A percentile compares a stretch with the other conserved stretches of the same genome.
phyloP scores from a whole-genome alignment of 2,888 invertebrate genomes.

The Drosophila demipolita region DNA sequence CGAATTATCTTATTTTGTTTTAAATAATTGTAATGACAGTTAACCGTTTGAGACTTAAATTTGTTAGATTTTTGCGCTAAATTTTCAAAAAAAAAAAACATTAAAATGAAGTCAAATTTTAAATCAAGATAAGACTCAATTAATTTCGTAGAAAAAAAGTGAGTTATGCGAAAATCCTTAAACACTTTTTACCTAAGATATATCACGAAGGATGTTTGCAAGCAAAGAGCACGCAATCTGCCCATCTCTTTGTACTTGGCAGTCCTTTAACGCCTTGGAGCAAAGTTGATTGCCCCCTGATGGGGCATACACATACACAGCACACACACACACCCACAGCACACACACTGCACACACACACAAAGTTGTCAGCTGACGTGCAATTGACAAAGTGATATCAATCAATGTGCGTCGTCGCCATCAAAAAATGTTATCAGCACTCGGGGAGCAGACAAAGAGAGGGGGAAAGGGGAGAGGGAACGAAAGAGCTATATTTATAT shows the following conservation, averaged over 20 bases:
- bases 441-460: constrained; percentile 44
- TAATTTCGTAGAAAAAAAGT: neutral
- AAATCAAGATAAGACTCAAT: neutral
- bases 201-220: neutral
- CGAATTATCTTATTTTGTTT: neutral
- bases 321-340: neutral
- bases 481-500: neutral
- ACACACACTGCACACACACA: constrained; percentile 1
- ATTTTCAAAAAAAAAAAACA: neutral
- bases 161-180: neutral
- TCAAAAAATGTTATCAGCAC: constrained; percentile 65
- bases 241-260: neutral
- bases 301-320: constrained; percentile 3
- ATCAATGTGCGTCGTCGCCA: constrained; percentile 56
- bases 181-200: neutral
- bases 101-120: neutral
- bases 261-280: constrained; percentile 38
- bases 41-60: neutral
- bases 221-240: constrained; percentile 3
- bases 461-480: too few relatives aligned
- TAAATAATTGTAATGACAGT: neutral
- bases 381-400: constrained; percentile 73
- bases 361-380: constrained; percentile 24
- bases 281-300: constrained; percentile 57
- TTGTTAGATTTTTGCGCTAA: fast-evolving